Percentiles rank a stretch among this genome's conserved stretches.
Conservation (phyloP, 2,888 invertebrate genomes). For the Trachelus iudaicus region DNA sequence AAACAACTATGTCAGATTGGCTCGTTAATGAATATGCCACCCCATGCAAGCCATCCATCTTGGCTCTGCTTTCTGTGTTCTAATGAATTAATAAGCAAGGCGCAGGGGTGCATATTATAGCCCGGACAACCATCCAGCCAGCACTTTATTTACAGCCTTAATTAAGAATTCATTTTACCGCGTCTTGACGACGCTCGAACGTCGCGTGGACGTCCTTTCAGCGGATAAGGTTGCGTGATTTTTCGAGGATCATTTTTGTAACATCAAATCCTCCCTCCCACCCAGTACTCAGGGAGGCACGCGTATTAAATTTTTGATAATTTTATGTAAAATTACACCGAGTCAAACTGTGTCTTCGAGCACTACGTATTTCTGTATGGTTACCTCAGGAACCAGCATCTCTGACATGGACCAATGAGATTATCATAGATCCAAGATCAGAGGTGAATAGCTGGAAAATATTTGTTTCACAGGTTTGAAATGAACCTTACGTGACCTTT, state of each 20-base stretch:
- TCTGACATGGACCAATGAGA: background rate
- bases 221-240: background rate
- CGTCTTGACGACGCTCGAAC: background rate
- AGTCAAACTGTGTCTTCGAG: background rate
- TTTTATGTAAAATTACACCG: background rate
- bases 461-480: background rate
- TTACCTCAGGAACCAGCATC: background rate
- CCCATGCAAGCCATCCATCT: slow-evolving; percentile 2
- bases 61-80: background rate
- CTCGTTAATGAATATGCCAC: slow-evolving; percentile 1
- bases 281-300: too few species aligned
- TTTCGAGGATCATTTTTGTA: background rate
- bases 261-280: too few species aligned
- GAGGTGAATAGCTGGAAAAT: background rate
- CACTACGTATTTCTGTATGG: background rate
- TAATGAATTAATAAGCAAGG: slow-evolving; percentile 1
- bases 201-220: background rate
- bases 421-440: background rate
- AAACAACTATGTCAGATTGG: slow-evolving; percentile 4
- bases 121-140: background rate
- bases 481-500: background rate
- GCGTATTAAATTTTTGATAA: background rate
- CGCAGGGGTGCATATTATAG: background rate
- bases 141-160: background rate
- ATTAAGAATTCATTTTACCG: background rate